These are phyloP conservation scores for Bedellia somnulentella DNA, from an alignment of 2,888 invertebrate genomes.

Conservation along the genomic window DNA sequence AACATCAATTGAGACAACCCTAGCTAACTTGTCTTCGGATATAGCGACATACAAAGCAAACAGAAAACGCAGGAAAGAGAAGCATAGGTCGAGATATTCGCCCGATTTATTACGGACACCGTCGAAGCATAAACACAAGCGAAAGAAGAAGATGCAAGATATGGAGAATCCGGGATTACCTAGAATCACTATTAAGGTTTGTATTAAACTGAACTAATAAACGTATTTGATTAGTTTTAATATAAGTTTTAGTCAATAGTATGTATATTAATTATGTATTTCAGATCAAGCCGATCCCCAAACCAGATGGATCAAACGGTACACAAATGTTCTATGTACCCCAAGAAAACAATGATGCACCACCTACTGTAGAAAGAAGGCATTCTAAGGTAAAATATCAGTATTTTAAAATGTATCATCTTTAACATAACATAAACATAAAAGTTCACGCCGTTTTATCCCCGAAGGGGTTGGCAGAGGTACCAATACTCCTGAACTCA, in stretches of 20 bases:
- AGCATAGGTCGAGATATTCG: constrained; percentile 74
- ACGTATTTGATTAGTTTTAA: too few relatives aligned
- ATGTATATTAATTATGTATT: constrained; percentile 9
- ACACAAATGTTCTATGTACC: constrained; percentile 80
- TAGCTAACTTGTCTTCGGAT: constrained; percentile 48
- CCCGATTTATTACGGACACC: constrained; percentile 67
- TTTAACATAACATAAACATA: too few relatives aligned
- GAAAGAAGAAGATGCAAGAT: constrained; percentile 79
- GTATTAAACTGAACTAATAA: too few relatives aligned
- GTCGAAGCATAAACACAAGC: constrained; percentile 75
- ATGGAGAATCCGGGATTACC: constrained; percentile 58
- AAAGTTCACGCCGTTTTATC: too few relatives aligned
- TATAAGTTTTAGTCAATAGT: background rate
- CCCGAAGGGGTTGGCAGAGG: too few relatives aligned
- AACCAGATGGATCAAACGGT: constrained; percentile 75
- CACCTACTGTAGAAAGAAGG: constrained; percentile 43
- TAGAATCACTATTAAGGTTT: constrained; percentile 81
- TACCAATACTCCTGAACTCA: too few relatives aligned
- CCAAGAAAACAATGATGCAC: constrained; percentile 64
- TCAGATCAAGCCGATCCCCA: constrained; percentile 76
- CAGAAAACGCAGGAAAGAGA: constrained; percentile 73
- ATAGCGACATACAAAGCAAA: constrained; percentile 63
- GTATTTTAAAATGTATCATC: too few relatives aligned
- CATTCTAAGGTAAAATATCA: constrained; percentile 25
- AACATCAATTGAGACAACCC: constrained; percentile 45